Evolutionary conservation across 2,797 vertebrate species (phyloP).

Genomic region (Siniperca undulata): DNA sequence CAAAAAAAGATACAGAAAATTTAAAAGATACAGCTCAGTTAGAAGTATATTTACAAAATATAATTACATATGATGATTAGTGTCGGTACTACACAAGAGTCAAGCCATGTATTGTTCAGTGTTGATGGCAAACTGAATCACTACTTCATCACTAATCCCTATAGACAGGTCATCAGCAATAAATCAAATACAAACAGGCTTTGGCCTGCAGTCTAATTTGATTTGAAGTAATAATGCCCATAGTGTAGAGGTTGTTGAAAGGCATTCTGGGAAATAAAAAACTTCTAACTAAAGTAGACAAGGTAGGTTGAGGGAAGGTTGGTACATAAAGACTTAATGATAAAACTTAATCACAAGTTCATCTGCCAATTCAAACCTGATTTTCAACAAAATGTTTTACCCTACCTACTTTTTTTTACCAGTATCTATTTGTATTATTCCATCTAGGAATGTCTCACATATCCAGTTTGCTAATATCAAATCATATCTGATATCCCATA

Average conservation of each 20-base stretch:
- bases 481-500: neutral
- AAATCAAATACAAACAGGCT: constrained; percentile 2
- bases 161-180: constrained; percentile 11
- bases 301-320: neutral
- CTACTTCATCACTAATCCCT: constrained; percentile 14
- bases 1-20: constrained; percentile 43
- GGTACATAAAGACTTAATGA: neutral
- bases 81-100: constrained; percentile 44
- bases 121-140: constrained; percentile 12
- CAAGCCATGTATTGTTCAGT: constrained; percentile 56
- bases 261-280: constrained; percentile 20
- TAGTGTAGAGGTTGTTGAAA: constrained; percentile 8
- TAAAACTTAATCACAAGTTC: neutral
- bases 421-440: neutral
- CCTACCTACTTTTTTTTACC: neutral
- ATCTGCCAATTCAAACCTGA: neutral
- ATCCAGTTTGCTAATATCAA: neutral
- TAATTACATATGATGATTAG: constrained; percentile 48
- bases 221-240: neutral
- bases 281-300: neutral
- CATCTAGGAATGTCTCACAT: neutral
- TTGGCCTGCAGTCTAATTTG: neutral
- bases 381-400: neutral
- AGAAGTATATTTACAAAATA: constrained; percentile 70
- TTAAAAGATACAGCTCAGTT: constrained; percentile 51